These are phyloP conservation scores for Ophion ventricosus DNA, from an alignment of 2,888 invertebrate genomes.

Conservation along the genomic window DNA sequence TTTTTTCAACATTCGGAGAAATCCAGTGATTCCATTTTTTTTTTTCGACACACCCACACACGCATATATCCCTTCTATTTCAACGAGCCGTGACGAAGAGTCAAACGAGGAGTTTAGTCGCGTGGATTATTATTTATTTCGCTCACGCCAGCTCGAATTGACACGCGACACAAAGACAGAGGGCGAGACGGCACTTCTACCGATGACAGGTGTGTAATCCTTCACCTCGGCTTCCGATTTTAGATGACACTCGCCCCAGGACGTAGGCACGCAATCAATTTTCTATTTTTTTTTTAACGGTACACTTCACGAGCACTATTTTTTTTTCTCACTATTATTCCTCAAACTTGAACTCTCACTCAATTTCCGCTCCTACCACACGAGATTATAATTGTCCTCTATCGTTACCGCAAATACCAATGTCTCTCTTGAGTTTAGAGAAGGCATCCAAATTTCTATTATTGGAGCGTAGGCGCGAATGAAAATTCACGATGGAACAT, in stretches of 20 bases:
- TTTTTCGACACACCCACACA: neutral
- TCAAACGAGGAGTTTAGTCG: neutral
- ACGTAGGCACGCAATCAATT: conserved; percentile 10
- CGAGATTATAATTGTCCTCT: neutral
- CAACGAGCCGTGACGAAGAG: neutral
- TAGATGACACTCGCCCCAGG: conserved; percentile 30
- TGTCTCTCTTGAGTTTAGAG: neutral
- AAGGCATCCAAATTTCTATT: neutral
- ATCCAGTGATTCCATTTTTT: neutral
- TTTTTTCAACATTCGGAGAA: neutral
- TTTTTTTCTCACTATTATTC: neutral
- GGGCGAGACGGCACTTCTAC: conserved; percentile 17
- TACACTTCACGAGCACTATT: neutral
- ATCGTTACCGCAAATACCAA: neutral
- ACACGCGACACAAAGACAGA: neutral
- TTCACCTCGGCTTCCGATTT: conserved; percentile 49
- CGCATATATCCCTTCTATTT: neutral
- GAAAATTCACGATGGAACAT: conserved; percentile 8
- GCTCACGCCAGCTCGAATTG: neutral
- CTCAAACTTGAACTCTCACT: conserved; percentile 20
- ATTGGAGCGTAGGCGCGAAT: neutral
- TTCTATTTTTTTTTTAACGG: conserved; percentile 21
- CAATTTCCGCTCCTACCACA: neutral
- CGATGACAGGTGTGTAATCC: conserved; percentile 34
- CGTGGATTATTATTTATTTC: neutral